Evolutionary conservation across 2,888 invertebrate genomes (phyloP).

Genomic region (Mimumesa dahlbomi): DNA sequence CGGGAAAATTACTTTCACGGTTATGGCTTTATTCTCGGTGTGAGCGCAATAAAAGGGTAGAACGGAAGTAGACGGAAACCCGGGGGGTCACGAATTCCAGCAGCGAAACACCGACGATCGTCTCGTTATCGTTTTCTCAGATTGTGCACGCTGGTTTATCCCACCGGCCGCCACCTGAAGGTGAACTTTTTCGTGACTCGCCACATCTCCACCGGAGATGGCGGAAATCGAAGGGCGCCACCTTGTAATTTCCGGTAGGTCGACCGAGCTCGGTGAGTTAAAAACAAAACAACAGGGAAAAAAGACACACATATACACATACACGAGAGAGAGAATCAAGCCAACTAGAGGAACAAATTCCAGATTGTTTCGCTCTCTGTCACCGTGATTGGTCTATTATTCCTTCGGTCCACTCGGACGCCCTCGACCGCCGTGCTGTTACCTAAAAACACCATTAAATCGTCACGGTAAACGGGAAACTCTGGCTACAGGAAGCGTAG

Average conservation of each 20-base stretch:
- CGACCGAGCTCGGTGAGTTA: conserved; percentile 20
- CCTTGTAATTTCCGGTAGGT: conserved; percentile 60
- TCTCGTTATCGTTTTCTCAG: conserved; percentile 53
- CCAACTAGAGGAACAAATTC: conserved; percentile 52
- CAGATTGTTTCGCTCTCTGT: conserved; percentile 47
- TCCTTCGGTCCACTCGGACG: neutral
- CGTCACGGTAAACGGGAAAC: neutral
- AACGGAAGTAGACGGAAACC: conserved; percentile 3
- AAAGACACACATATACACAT: neutral
- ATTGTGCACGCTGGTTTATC: conserved; percentile 54
- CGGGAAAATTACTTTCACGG: neutral
- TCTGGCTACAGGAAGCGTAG: no score
- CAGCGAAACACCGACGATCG: conserved; percentile 42
- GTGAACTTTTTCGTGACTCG: conserved; percentile 34
- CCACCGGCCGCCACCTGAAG: conserved; percentile 29
- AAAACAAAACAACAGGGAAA: conserved; percentile 3
- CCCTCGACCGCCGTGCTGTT: neutral
- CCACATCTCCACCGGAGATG: conserved; percentile 54
- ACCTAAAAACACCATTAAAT: conserved; percentile 7
- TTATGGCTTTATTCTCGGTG: neutral
- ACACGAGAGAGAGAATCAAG: conserved; percentile 11
- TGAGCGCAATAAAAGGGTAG: conserved; percentile 3
- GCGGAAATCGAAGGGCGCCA: conserved; percentile 52
- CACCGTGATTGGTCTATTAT: conserved; percentile 46
- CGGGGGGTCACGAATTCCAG: conserved; percentile 34